Percentiles rank a stretch among this genome's conserved stretches.
Evolutionary conservation across 2,113 vertebrate species (phyloP).

Genomic region (Motacilla alba): DNA sequence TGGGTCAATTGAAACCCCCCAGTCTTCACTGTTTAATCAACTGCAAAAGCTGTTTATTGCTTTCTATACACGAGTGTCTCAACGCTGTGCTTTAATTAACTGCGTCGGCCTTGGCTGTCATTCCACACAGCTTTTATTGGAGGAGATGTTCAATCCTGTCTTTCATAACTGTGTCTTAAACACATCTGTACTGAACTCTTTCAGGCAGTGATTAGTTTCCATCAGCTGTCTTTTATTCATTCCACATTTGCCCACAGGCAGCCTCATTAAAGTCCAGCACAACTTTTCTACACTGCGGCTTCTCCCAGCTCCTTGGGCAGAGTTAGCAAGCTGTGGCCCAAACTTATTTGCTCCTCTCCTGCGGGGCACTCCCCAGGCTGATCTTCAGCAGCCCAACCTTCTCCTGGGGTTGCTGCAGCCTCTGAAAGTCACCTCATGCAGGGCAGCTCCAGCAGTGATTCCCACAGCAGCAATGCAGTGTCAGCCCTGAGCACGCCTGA

Average conservation of each 20-base stretch:
- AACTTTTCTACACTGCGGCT: fast-evolving
- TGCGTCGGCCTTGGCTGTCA: not conserved
- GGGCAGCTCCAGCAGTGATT: not conserved
- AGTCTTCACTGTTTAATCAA: slow-evolving; percentile 17
- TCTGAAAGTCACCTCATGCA: fast-evolving
- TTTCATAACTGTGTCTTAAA: slow-evolving; percentile 23
- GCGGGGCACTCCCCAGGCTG: fast-evolving
- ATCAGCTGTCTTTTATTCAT: not conserved
- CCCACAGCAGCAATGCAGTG: fast-evolving
- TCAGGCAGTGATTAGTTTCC: not conserved
- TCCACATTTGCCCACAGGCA: not conserved
- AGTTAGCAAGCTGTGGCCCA: not conserved
- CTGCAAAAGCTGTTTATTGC: slow-evolving; percentile 41
- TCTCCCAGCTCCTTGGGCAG: not conserved
- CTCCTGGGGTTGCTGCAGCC: not conserved
- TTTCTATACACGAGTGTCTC: not conserved
- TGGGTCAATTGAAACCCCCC: not conserved
- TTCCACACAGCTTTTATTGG: not conserved
- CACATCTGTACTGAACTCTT: not conserved
- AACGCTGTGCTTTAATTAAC: not conserved
- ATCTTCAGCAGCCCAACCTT: not conserved
- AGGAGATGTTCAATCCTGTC: not conserved
- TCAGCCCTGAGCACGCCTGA: not conserved
- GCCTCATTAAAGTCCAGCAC: not conserved
- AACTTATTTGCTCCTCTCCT: not conserved